phyloP scores from a whole-genome alignment of 2,113 vertebrate genomes.

The Orcinus orca region DNA sequence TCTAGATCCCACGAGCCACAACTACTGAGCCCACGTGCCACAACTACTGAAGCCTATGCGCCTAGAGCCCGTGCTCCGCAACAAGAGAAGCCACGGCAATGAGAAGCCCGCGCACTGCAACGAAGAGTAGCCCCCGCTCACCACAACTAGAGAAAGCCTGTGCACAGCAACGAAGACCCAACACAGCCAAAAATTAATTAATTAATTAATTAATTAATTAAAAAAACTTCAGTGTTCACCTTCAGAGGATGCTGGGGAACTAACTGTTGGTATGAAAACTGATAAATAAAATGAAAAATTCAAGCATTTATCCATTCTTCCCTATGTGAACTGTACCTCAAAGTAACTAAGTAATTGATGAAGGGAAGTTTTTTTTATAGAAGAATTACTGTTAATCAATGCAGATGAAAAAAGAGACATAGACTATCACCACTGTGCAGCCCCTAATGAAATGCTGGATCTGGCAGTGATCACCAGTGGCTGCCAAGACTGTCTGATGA shows the following conservation, averaged over 20 bases:
- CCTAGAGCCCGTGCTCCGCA: too few species aligned
- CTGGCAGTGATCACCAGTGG: not conserved
- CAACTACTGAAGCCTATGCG: too few species aligned
- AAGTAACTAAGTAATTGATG: slow-evolving; percentile 26
- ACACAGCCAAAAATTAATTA: too few species aligned
- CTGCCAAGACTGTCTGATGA: not conserved
- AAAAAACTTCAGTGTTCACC: not conserved
- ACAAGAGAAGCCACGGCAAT: too few species aligned
- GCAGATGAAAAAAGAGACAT: not conserved
- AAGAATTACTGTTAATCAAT: not conserved
- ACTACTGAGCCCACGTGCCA: too few species aligned
- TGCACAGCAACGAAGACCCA: too few species aligned
- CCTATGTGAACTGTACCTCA: not conserved
- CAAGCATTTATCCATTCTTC: slow-evolving; percentile 18
- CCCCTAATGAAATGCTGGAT: not conserved
- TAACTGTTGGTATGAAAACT: not conserved
- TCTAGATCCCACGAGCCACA: too few species aligned
- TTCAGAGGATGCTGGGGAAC: not conserved
- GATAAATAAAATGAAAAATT: not conserved
- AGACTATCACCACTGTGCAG: not conserved
- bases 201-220: too few species aligned
- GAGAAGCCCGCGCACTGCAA: too few species aligned
- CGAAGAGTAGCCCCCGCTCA: too few species aligned
- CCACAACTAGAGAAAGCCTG: too few species aligned
- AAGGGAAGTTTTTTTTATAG: not conserved